A percentile compares a stretch with the other conserved stretches of the same genome.
phyloP scores from a whole-genome alignment of 2,797 vertebrate species.

The Anisognathus igniventris region DNA sequence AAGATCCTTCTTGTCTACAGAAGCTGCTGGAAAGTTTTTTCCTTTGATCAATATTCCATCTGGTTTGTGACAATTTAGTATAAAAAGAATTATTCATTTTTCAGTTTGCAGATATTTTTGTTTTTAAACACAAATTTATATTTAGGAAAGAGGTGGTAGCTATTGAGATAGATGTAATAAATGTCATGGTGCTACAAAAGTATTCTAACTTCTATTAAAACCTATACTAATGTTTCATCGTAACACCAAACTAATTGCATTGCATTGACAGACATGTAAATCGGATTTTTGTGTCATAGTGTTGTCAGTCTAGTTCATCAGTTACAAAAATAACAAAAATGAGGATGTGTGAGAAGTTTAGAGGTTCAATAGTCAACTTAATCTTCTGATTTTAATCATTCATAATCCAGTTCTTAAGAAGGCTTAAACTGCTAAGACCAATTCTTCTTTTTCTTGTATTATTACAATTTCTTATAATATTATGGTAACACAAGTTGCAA shows the following conservation, averaged over 20 bases:
- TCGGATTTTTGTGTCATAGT: background rate
- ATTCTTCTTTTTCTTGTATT: background rate
- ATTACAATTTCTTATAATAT: background rate
- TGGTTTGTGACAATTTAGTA: background rate
- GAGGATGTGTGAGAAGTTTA: slow-evolving; percentile 6
- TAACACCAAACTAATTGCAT: slow-evolving; percentile 38
- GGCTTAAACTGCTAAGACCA: background rate
- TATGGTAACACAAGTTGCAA: background rate
- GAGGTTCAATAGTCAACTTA: background rate
- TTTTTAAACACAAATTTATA: background rate
- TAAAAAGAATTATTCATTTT: background rate
- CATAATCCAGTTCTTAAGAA: slow-evolving; percentile 11
- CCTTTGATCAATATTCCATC: background rate
- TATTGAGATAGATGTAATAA: background rate
- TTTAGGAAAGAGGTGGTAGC: background rate
- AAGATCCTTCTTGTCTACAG: background rate
- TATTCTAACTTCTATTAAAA: background rate
- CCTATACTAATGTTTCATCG: background rate
- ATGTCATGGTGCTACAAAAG: background rate
- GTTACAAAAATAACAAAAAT: slow-evolving; percentile 22
- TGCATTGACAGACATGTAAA: slow-evolving; percentile 9
- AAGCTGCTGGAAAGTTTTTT: background rate
- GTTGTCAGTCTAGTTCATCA: slow-evolving; percentile 1
- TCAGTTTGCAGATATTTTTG: background rate
- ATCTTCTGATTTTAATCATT: slow-evolving; percentile 9